Base-by-base conservation (phyloP, 2,113 vertebrate genomes). In the Pyxicephalus adspersus region DNA sequence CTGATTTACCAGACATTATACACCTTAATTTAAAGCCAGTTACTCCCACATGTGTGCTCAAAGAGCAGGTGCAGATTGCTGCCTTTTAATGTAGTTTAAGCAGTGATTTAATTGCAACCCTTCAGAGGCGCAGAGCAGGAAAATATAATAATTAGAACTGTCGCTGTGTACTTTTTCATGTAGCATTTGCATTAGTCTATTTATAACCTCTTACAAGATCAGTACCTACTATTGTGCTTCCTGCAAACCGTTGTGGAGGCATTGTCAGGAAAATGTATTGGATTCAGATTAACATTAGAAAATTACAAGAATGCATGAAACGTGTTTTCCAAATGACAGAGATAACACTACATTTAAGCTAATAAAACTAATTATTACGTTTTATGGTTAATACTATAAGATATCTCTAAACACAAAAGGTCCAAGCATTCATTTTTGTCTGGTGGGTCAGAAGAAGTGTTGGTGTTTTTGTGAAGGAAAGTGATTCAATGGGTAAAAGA, bases 131-230 rank as follows among this genome's bases (percentile, higher is more conserved):
- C 85, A 86, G 89, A 90, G 89, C 85, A 90, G 89, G 87, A 89
- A 88, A 91, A 88, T 87, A 79, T 88, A 92, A 89, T 90, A 90
- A 90, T 92, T 92, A 90, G 86, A 89, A 85, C 78, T 90, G 87
- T 90, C 90, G 87, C 87, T 88, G 84, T 90, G 85, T 90, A 84
- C 86, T 89, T 88, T 91, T 73, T 88, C 81, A 86, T 84, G 83
- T 83, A 83, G 85, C 85, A 85, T 85, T 90, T 86, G 86, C 84
- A 89, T 85, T 85, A 89, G 85, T 83, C 86, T 91, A 91, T 91
- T 93, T 91, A 88, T 91, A 91, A 88, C 86, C 77, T 87, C 83
- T 85, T 80, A 83, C 70, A 84, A n/a, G 0, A 79, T 83, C 38
- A 79, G 82, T 84, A 81, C 65, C 81, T 83, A 71, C 85, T 85